phyloP scores from a whole-genome alignment of 1,140 invertebrate genomes.

The Brachionus plicatilis region DNA sequence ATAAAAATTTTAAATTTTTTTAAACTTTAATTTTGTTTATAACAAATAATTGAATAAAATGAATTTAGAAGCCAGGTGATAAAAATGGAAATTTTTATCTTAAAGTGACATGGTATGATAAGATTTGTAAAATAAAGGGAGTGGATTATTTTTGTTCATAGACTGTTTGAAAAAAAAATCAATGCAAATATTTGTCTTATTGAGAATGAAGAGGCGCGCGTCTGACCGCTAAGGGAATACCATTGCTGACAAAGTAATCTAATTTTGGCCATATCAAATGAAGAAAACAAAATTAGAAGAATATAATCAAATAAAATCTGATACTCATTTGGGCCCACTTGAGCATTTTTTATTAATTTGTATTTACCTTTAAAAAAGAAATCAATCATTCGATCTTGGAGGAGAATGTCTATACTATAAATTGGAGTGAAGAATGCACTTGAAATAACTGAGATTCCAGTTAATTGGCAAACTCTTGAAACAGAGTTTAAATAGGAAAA shows the following conservation, averaged over 20 bases:
- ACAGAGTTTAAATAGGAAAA: not conserved
- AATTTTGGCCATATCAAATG: constrained; percentile 23
- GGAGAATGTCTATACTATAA: not conserved
- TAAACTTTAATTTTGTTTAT: no score
- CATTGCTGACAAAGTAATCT: not conserved
- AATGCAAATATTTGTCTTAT: constrained; percentile 17
- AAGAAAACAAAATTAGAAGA: not conserved
- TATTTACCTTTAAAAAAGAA: constrained; percentile 14
- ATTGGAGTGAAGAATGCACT: constrained; percentile 9
- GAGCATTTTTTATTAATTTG: constrained; percentile 4
- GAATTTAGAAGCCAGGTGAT: not conserved
- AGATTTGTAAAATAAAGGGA: not conserved
- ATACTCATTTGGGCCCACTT: constrained; percentile 20
- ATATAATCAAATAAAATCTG: constrained; percentile 22
- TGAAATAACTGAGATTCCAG: constrained; percentile 11
- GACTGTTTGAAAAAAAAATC: not conserved
- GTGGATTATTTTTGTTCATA: not conserved
- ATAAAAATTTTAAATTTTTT: no score
- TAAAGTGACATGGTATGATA: no score
- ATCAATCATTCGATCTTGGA: constrained; percentile 16
- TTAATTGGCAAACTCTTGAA: constrained; percentile 24
- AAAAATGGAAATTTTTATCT: not conserved
- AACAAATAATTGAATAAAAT: no score
- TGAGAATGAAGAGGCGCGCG: not conserved
- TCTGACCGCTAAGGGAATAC: constrained; percentile 29